phyloP scores from a whole-genome alignment of 2,888 invertebrate species.

The Tetanocera ferruginea region DNA sequence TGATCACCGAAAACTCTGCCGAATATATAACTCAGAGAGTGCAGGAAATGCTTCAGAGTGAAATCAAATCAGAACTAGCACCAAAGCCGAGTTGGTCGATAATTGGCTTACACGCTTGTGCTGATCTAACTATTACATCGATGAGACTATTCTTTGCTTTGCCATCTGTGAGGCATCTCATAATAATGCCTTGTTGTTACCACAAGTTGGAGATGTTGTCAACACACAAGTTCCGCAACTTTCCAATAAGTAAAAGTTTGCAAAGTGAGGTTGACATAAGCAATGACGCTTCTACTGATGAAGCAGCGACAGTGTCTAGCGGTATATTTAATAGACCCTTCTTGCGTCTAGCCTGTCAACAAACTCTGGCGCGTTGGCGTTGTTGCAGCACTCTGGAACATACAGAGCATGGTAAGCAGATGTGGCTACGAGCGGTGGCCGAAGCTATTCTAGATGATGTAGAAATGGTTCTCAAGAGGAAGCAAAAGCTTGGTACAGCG shows the following conservation, averaged over 20 bases:
- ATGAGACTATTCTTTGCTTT: slow-evolving; percentile 77
- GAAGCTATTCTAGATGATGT: slow-evolving; percentile 73
- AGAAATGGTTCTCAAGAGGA: slow-evolving; percentile 66
- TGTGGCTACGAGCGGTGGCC: slow-evolving; percentile 75
- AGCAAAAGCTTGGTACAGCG: slow-evolving; percentile 35
- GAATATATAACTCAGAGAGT: slow-evolving; percentile 69
- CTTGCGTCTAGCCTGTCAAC: slow-evolving; percentile 80
- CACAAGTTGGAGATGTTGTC: slow-evolving; percentile 74
- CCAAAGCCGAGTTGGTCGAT: slow-evolving; percentile 58
- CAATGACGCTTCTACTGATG: slow-evolving; percentile 2
- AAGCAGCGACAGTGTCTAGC: slow-evolving; percentile 18
- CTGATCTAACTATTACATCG: slow-evolving; percentile 79
- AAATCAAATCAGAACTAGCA: slow-evolving; percentile 6
- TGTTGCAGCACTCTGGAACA: slow-evolving; percentile 71
- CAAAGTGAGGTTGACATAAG: slow-evolving; percentile 62
- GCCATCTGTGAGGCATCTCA: slow-evolving; percentile 72
- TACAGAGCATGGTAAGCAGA: slow-evolving; percentile 67
- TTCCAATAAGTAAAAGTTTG: slow-evolving; percentile 76
- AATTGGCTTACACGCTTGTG: slow-evolving; percentile 83
- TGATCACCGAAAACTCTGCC: slow-evolving; percentile 72
- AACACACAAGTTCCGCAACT: slow-evolving; percentile 72
- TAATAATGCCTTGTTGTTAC: slow-evolving; percentile 85
- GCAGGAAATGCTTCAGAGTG: slow-evolving; percentile 61
- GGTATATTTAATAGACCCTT: slow-evolving; percentile 76
- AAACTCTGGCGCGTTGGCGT: slow-evolving; percentile 73